A percentile compares a stretch with the other conserved stretches of the same genome.
These are phyloP conservation scores for Lepus europaeus DNA, from an alignment of 2,113 vertebrate species.

Conservation along the genomic window DNA sequence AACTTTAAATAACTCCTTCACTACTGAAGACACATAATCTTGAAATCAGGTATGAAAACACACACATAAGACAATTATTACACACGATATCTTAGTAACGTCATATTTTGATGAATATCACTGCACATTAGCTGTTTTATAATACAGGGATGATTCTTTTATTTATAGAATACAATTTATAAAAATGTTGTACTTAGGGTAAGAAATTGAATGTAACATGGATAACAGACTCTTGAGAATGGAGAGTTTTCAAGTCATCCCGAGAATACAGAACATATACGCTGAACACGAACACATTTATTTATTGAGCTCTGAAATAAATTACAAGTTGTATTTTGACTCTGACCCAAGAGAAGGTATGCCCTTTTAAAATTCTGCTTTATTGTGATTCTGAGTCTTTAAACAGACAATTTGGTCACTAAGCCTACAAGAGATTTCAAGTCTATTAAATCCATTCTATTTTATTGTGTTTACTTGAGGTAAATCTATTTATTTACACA, in stretches of 20 bases:
- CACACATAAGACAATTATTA: background rate
- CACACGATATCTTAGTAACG: background rate
- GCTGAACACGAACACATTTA: background rate
- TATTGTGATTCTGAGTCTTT: slow-evolving; percentile 39
- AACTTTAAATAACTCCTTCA: background rate
- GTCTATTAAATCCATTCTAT: slow-evolving; percentile 55
- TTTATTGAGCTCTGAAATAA: background rate
- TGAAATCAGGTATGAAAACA: background rate
- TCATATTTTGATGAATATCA: background rate
- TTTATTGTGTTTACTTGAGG: slow-evolving; percentile 64
- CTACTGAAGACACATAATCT: background rate
- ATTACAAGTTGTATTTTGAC: background rate
- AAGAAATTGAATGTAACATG: background rate
- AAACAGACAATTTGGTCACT: background rate
- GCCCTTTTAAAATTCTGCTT: background rate
- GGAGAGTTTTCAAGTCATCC: background rate
- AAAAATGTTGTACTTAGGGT: background rate
- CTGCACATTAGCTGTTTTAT: background rate
- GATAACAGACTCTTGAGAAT: background rate
- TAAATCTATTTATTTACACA: slow-evolving; percentile 66
- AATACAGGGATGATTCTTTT: background rate
- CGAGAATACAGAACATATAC: background rate
- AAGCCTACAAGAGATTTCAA: slow-evolving; percentile 12
- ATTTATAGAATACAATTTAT: background rate
- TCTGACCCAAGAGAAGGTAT: background rate